Base-by-base conservation (phyloP, 2,888 invertebrate genomes). In the Ichneumoninae sp. region DNA sequence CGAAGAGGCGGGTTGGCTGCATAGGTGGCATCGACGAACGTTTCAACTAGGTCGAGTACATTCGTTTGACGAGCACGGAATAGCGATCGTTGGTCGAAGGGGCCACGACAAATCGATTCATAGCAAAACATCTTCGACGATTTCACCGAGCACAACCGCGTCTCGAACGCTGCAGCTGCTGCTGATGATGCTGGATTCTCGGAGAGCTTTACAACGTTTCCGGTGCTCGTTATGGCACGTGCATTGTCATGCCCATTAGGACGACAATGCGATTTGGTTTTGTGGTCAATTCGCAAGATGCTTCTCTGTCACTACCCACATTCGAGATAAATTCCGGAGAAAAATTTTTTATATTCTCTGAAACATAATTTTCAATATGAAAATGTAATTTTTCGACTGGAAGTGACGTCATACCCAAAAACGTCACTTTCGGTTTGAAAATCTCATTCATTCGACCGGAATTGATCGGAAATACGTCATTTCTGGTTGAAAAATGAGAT, bases 41-140 rank as follows among this genome's bases (percentile, higher is more conserved):
- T 86, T 88, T 88, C 86, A 87, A 86, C 84, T 78, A 77, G 87
- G 86, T 89, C 89, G 86, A 89, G 89, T 88, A 85, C 77, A 68
- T 87, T 80, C 85, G 82, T 85, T 84, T 79, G 52, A 68, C 79
- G 70, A 83, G 81, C 83, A 82, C 79, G 78, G 83, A 88, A 87
- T 74, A 75, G 52, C 74, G 54, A 75, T 33, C 52, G 36, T 36
- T 22, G 47, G 68, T 72, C 72, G 10, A 36, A 16, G 36, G 62
- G 30, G 33, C 52, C 2, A 66, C 36, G 36, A 44, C 87, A 80
- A 85, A 85, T 86, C 87, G 87, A 87, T 90, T 88, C 88, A 84
- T 88, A 85, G 86, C 84, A 87, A 88, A 87, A 80, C 87, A 88
- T 83, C 70, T 82, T 83, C 87, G 87, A 89, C 89, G 87, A 88